These are phyloP conservation scores for Hemibagrus guttatus DNA, from an alignment of 2,797 vertebrate genomes.

Conservation along the genomic window DNA sequence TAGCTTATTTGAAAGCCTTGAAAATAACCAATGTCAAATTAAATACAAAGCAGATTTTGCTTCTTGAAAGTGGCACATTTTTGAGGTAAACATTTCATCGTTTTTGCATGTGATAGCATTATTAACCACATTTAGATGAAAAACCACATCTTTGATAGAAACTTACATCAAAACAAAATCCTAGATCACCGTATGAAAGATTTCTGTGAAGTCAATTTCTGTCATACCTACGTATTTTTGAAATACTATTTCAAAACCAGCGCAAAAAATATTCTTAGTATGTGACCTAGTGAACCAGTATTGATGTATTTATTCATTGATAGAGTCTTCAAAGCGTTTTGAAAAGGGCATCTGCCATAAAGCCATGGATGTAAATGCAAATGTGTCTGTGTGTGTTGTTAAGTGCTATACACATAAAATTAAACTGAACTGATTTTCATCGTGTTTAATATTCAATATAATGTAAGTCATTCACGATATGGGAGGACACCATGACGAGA, in stretches of 20 bases:
- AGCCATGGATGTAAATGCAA: no score
- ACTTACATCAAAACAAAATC: background rate
- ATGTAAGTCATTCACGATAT: background rate
- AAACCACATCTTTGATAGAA: background rate
- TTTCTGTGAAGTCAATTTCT: background rate
- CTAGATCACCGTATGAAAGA: background rate
- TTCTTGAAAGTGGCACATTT: background rate
- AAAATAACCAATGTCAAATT: background rate
- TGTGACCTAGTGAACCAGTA: no score
- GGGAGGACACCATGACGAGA: no score
- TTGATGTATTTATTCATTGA: no score
- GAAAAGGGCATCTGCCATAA: no score
- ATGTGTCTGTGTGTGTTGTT: background rate
- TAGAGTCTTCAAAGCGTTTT: no score
- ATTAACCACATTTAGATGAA: background rate
- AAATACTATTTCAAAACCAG: no score
- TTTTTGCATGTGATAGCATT: background rate
- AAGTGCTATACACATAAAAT: background rate
- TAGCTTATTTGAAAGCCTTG: background rate
- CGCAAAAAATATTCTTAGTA: no score
- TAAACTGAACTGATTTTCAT: background rate
- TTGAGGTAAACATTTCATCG: background rate
- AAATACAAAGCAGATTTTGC: background rate
- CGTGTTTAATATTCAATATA: background rate
- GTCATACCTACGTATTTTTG: no score